Evolutionary conservation across 2,797 vertebrate species (phyloP), one percentile per base, ranked within the genome.

Genomic region (Notolabrus celidotus): DNA sequence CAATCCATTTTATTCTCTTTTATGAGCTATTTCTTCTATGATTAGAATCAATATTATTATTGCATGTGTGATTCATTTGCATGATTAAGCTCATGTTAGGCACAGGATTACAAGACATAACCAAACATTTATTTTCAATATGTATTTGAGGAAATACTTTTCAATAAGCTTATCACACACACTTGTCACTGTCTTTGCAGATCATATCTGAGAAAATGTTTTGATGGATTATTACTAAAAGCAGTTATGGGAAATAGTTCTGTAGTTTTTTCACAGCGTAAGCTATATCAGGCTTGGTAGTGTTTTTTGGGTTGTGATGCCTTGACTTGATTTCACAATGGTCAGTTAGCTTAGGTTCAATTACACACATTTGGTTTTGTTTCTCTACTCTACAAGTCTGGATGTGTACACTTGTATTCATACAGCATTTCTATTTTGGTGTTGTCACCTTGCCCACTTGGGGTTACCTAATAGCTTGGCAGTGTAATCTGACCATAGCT

Each of bases 401-500:
- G 61, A 12, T 56, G n/a, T 41, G 34, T 66, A n/a, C 50, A 12
- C 51, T 3, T 38, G 52, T 51, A 41, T 69, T 76, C 12, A 66
- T 63, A 55, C 41, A 46, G 2, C 69, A 62, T 56, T 73, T 87
- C 65, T 80, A 81, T 88, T 86, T 85, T 61, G 66, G 79, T 80
- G 33, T 64, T 90, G 84, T 86, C 75, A 83, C 41, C 56, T 73
- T 83, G 82, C 83, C 83, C 80, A 75, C 53, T 77, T 19, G 5
- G 56, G 57, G 78, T 90, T 89, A 90, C 72, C 83, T 87, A 89
- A 90, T 88, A 80, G 68, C 69, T 80, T 93, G 92, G 90, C 88
- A 89, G 68, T 82, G 83, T 86, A 80, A 87, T 87, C 82, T 86
- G 72, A 87, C 84, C 71, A 52, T 74, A 81, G 86, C 87, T 89